Evolutionary conservation across 2,113 vertebrate species (phyloP), one percentile per base, ranked within the genome.

Genomic region (Ictalurus punctatus): DNA sequence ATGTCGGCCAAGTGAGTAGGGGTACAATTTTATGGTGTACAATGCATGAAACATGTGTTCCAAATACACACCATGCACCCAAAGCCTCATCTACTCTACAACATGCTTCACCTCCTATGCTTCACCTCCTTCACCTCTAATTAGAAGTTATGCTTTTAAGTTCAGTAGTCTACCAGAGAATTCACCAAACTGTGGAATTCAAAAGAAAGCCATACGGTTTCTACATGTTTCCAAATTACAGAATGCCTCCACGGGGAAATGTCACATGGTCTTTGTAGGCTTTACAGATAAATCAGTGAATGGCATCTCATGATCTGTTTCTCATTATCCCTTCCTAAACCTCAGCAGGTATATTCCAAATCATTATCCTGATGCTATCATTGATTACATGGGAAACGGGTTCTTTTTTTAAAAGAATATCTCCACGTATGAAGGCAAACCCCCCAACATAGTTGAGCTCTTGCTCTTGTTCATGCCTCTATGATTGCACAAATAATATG

Each of bases 241-340:
- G 61, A 21, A 40, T 27, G 34, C 21, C 37, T 44, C n/a, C n/a
- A 74, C 10, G 4, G 54, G 69, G 17, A 86, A 86, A 74, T 40
- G 21, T 59, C 61, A 69, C 13, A 2, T 54, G 78, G 58, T 44
- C 4, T 37, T 87, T 23, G 9, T 27, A 67, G 30, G 67, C 54
- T 73, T 71, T 71, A 37, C 16, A 63, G 48, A 56, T 58, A 87
- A 80, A 67, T 69, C 86, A 52, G 25, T 87, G 48, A 81, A 69
- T 19, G 21, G 27, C 48, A 82, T 40, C 63, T 82, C 78, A 69
- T 82, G 34, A 40, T 19, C 52, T 58, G 48, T 73, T 30, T 87
- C 78, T 82, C 61, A 87, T 87, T 83, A 58, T 79, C 74, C 19
- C 27, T 63, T 27, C 74, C 76, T 25, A 52, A 80, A 65, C n/a